Evolutionary conservation across 2,113 vertebrate species (phyloP).

Genomic region (Oncorhynchus kisutch): DNA sequence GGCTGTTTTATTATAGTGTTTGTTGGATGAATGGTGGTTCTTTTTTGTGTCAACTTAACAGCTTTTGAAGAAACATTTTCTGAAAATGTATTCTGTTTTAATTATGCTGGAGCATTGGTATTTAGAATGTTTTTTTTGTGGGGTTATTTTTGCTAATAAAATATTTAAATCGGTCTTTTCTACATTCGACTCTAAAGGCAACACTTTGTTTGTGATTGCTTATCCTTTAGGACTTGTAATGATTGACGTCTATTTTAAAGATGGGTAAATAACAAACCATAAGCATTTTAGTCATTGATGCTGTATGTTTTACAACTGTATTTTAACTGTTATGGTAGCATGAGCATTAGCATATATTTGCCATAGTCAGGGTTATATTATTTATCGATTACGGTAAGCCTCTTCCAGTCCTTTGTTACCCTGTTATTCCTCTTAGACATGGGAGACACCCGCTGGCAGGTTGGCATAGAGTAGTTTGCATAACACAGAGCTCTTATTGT

Average conservation of each 20-base stretch:
- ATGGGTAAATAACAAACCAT: too few relatives aligned
- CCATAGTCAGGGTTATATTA: too few relatives aligned
- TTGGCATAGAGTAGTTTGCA: slow-evolving; percentile 21
- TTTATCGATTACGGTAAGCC: slow-evolving; percentile 1
- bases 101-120: slow-evolving; percentile 21
- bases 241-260: too few relatives aligned
- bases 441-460: slow-evolving; percentile 16
- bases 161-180: slow-evolving; percentile 17
- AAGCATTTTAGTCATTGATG: too few relatives aligned
- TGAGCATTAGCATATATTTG: too few relatives aligned
- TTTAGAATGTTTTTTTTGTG: slow-evolving; percentile 28
- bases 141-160: slow-evolving; percentile 51
- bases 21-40: slow-evolving; percentile 14
- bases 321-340: too few relatives aligned
- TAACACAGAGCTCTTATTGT: slow-evolving; percentile 28
- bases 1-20: slow-evolving; percentile 15
- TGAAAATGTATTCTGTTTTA: slow-evolving; percentile 33
- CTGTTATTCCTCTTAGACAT: slow-evolving; percentile 49
- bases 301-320: too few relatives aligned
- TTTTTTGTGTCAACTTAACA: slow-evolving; percentile 23
- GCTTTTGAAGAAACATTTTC: slow-evolving; percentile 9
- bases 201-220: too few relatives aligned
- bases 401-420: slow-evolving; percentile 1
- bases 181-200: too few relatives aligned
- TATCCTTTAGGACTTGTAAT: too few relatives aligned